Base-by-base conservation (phyloP, 2,797 vertebrate species). In the Varecia variegata region DNA sequence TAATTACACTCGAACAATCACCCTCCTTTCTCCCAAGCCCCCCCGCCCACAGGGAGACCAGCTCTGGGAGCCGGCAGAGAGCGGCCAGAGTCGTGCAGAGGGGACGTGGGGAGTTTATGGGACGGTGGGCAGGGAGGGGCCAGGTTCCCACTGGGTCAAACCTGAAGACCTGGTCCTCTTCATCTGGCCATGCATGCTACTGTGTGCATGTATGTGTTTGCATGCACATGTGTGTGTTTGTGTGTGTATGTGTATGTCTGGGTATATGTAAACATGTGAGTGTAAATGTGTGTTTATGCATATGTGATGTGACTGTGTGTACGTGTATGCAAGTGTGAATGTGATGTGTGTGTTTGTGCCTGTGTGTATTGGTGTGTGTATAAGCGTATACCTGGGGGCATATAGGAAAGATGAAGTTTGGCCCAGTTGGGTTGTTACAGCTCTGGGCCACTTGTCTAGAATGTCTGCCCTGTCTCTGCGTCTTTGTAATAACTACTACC, bases 1-100 rank as follows among this genome's bases (percentile, higher is more conserved):
- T 97, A 97, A 97, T 96, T 97, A 96, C 88, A 79, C 82, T 60
- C 40, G 1, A 90, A 54, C 67, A 67, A 6, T 92, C 58, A 27
- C 43, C 70, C 56, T 90, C 38, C 8, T 54, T 54, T 97, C 76
- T 79, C 67, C 40, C 1, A 40, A 93, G 12, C 45, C 35, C n/a
- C 80, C 71, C 84, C 67, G 54, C 86, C 86, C 0, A 17, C 79
- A 65, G 23, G 9, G 30, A 85, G 54, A 82, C 13, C 10, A 56
- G 27, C 27, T 76, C 40, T 38, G 17, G 47, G 76, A 88, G 30
- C 62, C 12, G 3, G 52, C 30, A 4, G 20, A 65, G 65, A 68
- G 67, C 47, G n/a, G 38, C 30, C 21, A 15, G 60, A 67, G 23
- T 43, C 56, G 3, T 35, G 77, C 15, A 17, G 38, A 4, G 8